phyloP scores from a whole-genome alignment of 1,140 invertebrate genomes.

The Cylas formicarius region DNA sequence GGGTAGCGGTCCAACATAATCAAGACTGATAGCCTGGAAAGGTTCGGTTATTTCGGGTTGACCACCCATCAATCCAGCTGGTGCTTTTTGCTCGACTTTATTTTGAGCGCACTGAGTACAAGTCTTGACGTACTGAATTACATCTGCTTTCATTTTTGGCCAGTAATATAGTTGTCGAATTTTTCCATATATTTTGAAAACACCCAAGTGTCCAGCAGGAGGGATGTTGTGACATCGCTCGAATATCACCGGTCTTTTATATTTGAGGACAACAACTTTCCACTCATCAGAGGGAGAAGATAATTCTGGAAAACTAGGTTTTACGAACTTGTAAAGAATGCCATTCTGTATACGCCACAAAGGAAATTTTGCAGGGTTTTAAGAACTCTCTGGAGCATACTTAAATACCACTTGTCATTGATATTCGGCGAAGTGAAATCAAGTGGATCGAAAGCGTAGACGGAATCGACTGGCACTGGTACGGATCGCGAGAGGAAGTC shows the following conservation, averaged over 20 bases:
- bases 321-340: slow-evolving; percentile 9
- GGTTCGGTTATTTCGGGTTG: slow-evolving; percentile 20
- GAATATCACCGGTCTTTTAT: slow-evolving; percentile 10
- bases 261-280: slow-evolving; percentile 21
- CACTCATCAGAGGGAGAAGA: slow-evolving; percentile 6
- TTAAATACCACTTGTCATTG: slow-evolving; percentile 9
- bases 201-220: slow-evolving; percentile 25
- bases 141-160: slow-evolving; percentile 30
- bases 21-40: slow-evolving; percentile 28
- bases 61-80: slow-evolving; percentile 29
- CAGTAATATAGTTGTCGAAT: slow-evolving; percentile 28
- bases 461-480: not conserved
- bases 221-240: slow-evolving; percentile 7
- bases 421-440: no score
- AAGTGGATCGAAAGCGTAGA: no score
- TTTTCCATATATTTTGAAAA: slow-evolving; percentile 30
- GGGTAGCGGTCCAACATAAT: slow-evolving; percentile 35
- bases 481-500: slow-evolving; percentile 1
- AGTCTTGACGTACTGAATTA: slow-evolving; percentile 21
- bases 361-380: slow-evolving; percentile 1
- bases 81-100: slow-evolving; percentile 27
- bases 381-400: not conserved
- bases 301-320: not conserved
- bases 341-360: slow-evolving; percentile 4
- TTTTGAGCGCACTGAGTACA: slow-evolving; percentile 29